These are phyloP conservation scores for Calyptomena viridis DNA, from an alignment of 2,113 vertebrate species.

Conservation along the genomic window DNA sequence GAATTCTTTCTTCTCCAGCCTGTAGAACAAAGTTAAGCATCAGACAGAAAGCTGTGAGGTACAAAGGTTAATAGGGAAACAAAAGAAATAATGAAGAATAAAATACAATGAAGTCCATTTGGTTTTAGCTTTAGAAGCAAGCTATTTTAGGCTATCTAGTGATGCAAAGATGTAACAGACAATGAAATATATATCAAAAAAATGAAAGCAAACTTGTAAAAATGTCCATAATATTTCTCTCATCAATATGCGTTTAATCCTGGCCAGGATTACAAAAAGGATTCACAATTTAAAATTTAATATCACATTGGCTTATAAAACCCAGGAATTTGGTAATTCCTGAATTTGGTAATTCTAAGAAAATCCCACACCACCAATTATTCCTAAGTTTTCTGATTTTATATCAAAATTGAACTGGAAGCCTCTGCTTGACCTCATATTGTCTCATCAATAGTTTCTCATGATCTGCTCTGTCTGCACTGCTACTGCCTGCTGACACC, in stretches of 20 bases:
- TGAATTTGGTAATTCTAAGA: too few relatives aligned
- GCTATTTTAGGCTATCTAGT: background rate
- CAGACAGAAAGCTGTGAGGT: background rate
- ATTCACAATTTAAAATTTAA: background rate
- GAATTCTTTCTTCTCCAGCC: background rate
- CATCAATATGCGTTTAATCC: background rate
- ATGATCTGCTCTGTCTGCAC: background rate
- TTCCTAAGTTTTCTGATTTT: background rate
- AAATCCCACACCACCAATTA: background rate
- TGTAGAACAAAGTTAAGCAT: background rate
- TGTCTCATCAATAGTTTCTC: background rate
- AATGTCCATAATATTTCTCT: background rate
- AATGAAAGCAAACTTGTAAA: background rate
- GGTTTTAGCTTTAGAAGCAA: background rate
- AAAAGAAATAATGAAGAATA: background rate
- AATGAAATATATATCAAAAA: background rate
- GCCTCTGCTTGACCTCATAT: background rate
- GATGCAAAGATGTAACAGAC: background rate
- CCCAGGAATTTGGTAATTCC: background rate
- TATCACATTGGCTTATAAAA: background rate
- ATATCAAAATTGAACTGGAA: background rate
- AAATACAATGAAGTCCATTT: background rate
- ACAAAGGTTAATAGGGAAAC: background rate
- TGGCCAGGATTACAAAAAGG: background rate
- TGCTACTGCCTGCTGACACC: background rate